phyloP scores from a whole-genome alignment of 2,888 invertebrate genomes.

The Eudasyphora cyanicolor region DNA sequence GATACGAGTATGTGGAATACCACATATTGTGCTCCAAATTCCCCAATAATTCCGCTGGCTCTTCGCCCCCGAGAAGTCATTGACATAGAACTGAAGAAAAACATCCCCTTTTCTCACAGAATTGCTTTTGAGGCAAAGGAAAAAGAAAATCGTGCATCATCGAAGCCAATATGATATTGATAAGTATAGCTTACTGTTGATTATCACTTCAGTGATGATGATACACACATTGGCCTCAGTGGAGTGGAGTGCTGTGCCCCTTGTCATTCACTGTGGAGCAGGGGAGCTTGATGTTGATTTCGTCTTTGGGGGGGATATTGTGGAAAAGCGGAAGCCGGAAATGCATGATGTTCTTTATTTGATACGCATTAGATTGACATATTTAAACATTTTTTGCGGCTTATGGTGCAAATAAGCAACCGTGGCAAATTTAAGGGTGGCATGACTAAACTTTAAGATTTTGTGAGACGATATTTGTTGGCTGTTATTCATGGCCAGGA shows the following conservation, averaged over 20 bases:
- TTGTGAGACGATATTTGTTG: slow-evolving; percentile 4
- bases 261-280: not conserved
- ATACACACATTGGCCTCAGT: slow-evolving; percentile 32
- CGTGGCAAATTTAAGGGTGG: slow-evolving; percentile 56
- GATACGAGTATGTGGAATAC: slow-evolving; percentile 4
- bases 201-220: slow-evolving; percentile 55
- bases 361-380: slow-evolving; percentile 68
- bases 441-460: slow-evolving; percentile 45
- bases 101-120: not conserved
- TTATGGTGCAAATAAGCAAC: slow-evolving; percentile 67
- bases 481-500: too few species aligned
- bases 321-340: slow-evolving; percentile 39
- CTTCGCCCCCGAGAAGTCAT: not conserved
- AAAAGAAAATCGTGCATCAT: slow-evolving; percentile 37
- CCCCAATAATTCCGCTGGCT: not conserved
- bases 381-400: slow-evolving; percentile 69
- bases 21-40: not conserved
- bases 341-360: slow-evolving; percentile 65
- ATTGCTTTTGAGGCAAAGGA: not conserved
- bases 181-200: slow-evolving; percentile 64
- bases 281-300: not conserved
- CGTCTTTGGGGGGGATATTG: not conserved
- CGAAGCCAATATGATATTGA: slow-evolving; percentile 64
- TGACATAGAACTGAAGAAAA: too few species aligned
- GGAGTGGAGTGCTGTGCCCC: not conserved